Conservation (phyloP, 2,113 vertebrate species). For the Erythrolamprus reginae region DNA sequence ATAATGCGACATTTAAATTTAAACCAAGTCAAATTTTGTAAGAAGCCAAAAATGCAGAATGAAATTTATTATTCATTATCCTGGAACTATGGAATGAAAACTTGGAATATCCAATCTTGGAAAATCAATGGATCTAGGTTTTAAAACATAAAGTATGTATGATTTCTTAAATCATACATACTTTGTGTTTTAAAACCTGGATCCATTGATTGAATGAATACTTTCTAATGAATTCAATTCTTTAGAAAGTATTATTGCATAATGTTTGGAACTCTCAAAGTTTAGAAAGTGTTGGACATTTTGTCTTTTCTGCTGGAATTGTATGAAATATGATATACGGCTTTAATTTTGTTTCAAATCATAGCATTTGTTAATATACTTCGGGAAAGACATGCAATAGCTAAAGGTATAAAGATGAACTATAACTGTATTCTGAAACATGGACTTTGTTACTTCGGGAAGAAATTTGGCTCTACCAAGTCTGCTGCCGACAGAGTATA, state of each 20-base stretch:
- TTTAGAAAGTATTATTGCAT: background rate
- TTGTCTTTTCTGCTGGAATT: background rate
- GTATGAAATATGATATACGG: background rate
- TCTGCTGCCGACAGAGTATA: background rate
- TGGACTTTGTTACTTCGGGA: background rate
- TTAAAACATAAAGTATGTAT: background rate
- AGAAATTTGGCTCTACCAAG: background rate
- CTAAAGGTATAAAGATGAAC: background rate
- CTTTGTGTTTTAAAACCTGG: no score
- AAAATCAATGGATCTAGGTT: background rate
- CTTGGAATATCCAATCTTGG: background rate
- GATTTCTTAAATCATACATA: no score
- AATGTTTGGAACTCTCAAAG: background rate
- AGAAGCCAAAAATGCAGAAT: background rate
- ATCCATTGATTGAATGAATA: no score
- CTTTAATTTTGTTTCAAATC: background rate
- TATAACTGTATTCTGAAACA: background rate
- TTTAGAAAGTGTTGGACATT: background rate
- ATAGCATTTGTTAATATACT: background rate
- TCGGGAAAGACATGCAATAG: background rate
- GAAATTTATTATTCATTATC: background rate
- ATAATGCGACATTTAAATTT: background rate
- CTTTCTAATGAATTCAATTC: background rate
- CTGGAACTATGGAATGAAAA: background rate
- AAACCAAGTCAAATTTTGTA: background rate